phyloP scores from a whole-genome alignment of 2,113 vertebrate species.

The Trogon melanurus region DNA sequence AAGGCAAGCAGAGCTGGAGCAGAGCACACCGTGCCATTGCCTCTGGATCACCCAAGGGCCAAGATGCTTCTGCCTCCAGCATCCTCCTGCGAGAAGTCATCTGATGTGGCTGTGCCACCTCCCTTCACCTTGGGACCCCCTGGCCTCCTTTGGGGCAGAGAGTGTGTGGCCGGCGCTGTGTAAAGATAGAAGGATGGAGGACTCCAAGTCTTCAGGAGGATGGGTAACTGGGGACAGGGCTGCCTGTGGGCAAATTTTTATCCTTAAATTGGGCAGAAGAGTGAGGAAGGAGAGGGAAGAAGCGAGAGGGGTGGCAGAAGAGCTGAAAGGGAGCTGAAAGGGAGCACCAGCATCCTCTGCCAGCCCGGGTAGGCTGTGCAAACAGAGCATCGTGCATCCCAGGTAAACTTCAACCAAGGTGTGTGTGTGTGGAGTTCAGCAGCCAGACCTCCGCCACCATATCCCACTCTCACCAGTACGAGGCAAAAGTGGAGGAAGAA shows the following conservation, averaged over 20 bases:
- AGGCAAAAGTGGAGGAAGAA: background rate
- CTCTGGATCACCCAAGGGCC: background rate
- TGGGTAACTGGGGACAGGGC: background rate
- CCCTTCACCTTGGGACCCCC: background rate
- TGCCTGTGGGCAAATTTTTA: background rate
- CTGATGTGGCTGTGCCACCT: background rate
- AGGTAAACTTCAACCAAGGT: too few species aligned
- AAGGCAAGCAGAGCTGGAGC: background rate
- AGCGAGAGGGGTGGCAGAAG: background rate
- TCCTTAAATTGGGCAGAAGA: background rate
- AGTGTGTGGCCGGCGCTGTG: accelerated
- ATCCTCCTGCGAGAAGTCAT: background rate
- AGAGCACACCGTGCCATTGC: accelerated
- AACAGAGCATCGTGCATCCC: accelerated
- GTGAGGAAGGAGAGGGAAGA: background rate
- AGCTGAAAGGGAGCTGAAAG: background rate
- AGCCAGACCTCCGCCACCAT: background rate
- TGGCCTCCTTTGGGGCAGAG: background rate
- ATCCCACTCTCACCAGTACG: background rate
- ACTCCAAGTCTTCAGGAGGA: background rate
- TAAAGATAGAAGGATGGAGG: background rate
- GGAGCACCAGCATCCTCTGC: background rate
- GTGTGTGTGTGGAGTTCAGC: too few species aligned
- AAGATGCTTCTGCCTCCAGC: background rate
- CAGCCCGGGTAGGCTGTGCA: background rate